These are phyloP conservation scores for Fulmarus glacialis DNA, from an alignment of 2,113 vertebrate species.

Conservation along the genomic window DNA sequence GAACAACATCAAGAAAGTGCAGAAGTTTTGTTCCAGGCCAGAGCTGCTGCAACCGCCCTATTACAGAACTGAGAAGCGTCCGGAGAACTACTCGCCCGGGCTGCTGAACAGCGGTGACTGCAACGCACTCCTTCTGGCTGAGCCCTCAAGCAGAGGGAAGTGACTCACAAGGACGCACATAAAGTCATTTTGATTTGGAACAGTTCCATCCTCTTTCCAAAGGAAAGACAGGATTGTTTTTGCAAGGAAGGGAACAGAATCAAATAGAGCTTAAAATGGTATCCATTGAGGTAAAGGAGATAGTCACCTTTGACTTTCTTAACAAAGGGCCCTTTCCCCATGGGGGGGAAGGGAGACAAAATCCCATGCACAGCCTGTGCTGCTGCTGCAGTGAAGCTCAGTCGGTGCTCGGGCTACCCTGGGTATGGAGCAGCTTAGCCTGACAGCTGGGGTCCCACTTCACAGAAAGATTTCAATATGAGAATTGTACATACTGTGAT, in stretches of 20 bases:
- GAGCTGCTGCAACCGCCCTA: neutral
- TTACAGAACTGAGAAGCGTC: neutral
- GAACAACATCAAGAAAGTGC: neutral
- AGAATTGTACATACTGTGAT: neutral
- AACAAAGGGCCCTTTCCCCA: neutral
- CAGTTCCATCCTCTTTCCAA: neutral
- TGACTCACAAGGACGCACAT: neutral
- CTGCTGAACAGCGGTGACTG: neutral
- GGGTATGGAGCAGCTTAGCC: neutral
- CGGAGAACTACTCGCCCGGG: neutral
- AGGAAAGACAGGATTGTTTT: neutral
- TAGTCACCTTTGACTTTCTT: neutral
- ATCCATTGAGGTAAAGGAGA: neutral
- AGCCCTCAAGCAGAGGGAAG: neutral
- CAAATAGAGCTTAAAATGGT: neutral
- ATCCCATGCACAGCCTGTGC: fast-evolving
- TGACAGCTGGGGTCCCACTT: neutral
- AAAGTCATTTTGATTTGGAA: neutral
- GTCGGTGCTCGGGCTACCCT: neutral
- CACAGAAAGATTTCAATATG: neutral
- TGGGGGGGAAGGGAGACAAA: neutral
- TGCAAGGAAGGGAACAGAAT: neutral
- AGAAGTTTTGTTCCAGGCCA: neutral
- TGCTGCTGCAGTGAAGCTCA: neutral
- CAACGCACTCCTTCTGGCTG: neutral